These are phyloP conservation scores for Catocala sponsa DNA, from an alignment of 2,888 invertebrate species.

Conservation along the genomic window DNA sequence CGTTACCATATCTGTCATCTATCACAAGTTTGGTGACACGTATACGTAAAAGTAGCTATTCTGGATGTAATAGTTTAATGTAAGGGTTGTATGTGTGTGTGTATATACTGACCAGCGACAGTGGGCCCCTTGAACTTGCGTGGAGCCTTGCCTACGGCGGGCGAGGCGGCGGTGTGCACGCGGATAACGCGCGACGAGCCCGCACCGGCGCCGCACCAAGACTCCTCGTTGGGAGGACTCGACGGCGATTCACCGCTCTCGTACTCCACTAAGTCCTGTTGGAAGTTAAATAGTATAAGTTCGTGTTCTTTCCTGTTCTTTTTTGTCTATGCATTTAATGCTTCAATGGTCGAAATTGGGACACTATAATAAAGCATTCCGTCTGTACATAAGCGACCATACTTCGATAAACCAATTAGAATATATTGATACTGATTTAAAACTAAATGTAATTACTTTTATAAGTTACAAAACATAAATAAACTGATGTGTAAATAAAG, in stretches of 20 bases:
- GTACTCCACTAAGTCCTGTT: slow-evolving; percentile 81
- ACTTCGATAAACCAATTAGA: too few species aligned
- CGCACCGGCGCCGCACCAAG: slow-evolving; percentile 55
- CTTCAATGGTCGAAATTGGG: too few species aligned
- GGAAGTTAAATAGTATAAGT: not conserved
- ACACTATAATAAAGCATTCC: too few species aligned
- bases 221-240: slow-evolving; percentile 59
- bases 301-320: not conserved
- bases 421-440: too few species aligned
- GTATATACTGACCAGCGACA: slow-evolving; percentile 67
- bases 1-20: too few species aligned
- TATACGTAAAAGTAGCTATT: not conserved
- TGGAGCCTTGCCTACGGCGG: slow-evolving; percentile 39
- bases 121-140: slow-evolving; percentile 69
- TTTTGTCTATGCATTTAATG: too few species aligned
- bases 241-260: slow-evolving; percentile 66
- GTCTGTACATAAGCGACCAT: too few species aligned
- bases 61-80: not conserved
- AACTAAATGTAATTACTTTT: too few species aligned
- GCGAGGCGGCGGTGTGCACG: slow-evolving; percentile 52
- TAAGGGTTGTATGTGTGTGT: too few species aligned
- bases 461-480: too few species aligned
- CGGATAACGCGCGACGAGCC: slow-evolving; percentile 62
- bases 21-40: too few species aligned
- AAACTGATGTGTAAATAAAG: too few species aligned